These are phyloP conservation scores for Macrosteles quadrilineatus DNA, from an alignment of 1,140 invertebrate species.

Conservation along the genomic window DNA sequence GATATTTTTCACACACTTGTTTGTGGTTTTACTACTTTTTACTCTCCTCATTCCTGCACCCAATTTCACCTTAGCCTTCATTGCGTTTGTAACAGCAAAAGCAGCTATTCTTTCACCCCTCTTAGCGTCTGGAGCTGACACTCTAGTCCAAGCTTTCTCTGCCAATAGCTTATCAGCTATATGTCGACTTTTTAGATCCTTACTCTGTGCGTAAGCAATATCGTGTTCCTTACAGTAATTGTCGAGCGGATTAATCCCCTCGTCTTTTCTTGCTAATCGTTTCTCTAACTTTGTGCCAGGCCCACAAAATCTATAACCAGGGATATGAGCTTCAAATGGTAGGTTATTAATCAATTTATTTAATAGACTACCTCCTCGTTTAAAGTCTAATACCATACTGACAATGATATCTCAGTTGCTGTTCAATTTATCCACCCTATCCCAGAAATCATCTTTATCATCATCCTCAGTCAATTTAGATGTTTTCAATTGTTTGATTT, in stretches of 20 bases:
- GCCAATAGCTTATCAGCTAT: slow-evolving; percentile 49
- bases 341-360: slow-evolving; percentile 47
- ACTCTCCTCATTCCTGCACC: slow-evolving; percentile 43
- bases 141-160: slow-evolving; percentile 47
- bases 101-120: slow-evolving; percentile 46
- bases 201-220: slow-evolving; percentile 49
- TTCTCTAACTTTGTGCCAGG: slow-evolving; percentile 51
- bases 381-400: too few relatives aligned
- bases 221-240: slow-evolving; percentile 51
- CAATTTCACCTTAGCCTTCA: slow-evolving; percentile 47
- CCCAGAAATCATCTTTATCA: too few relatives aligned
- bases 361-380: too few relatives aligned
- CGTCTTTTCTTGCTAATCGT: slow-evolving; percentile 49
- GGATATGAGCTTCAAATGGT: slow-evolving; percentile 52
- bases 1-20: too few relatives aligned
- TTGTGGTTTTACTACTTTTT: too few relatives aligned
- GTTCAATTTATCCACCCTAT: too few relatives aligned
- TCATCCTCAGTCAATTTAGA: too few relatives aligned
- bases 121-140: slow-evolving; percentile 47
- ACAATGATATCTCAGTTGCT: too few relatives aligned
- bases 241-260: slow-evolving; percentile 52
- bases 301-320: slow-evolving; percentile 53
- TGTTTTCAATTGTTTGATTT: too few relatives aligned
- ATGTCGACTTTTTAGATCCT: slow-evolving; percentile 46
- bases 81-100: slow-evolving; percentile 43